Evolutionary conservation across 2,113 vertebrate species (phyloP).

Genomic region (Aviceda subcristata): DNA sequence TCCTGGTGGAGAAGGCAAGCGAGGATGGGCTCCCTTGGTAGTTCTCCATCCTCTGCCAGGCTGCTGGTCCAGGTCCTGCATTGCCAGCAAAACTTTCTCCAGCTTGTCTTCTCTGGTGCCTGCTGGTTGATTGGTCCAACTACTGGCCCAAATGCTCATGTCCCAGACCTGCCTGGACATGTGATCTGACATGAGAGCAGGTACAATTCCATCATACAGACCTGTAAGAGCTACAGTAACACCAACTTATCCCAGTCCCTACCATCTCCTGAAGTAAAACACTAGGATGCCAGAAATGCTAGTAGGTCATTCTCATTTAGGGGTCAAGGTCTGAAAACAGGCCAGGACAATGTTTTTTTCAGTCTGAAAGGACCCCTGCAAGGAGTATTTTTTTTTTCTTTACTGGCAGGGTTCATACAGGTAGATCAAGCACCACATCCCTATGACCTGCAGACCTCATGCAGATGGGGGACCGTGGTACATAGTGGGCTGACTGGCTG

Average conservation of each 20-base stretch:
- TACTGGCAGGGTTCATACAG: not conserved
- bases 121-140: not conserved
- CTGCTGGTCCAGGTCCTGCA: not conserved
- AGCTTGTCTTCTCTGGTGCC: not conserved
- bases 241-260: not conserved
- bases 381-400: not conserved
- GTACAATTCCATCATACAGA: not conserved
- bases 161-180: not conserved
- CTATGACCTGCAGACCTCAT: not conserved
- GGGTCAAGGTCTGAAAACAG: not conserved
- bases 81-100: not conserved
- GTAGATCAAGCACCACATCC: not conserved
- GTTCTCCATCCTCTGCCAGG: not conserved
- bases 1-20: not conserved
- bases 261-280: not conserved
- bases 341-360: not conserved
- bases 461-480: too few species aligned
- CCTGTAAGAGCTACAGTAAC: not conserved
- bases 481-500: not conserved
- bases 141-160: not conserved
- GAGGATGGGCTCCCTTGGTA: not conserved
- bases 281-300: not conserved
- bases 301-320: not conserved
- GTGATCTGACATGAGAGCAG: not conserved
- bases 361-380: not conserved